Conservation (phyloP, 2,888 invertebrate genomes). For the Ashinkailepas kermadecensis region DNA sequence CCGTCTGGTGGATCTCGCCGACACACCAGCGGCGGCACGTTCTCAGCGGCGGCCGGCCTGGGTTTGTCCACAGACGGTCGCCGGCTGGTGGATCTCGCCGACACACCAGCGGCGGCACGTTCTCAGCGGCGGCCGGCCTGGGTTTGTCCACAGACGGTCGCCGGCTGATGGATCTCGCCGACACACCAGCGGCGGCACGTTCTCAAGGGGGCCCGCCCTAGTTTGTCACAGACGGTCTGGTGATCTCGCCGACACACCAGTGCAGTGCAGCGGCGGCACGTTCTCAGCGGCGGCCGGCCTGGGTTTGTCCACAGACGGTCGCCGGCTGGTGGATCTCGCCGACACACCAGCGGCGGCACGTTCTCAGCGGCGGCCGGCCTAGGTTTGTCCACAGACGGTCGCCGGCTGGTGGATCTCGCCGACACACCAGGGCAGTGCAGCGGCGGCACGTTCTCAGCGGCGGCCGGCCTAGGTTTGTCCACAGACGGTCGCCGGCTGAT, state of each 20-base stretch:
- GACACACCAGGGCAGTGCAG: too few relatives aligned
- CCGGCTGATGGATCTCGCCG: neutral
- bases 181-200: too few relatives aligned
- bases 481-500: neutral
- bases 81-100: too few relatives aligned
- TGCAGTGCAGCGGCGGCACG: too few relatives aligned
- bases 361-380: neutral
- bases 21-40: too few relatives aligned
- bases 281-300: too few relatives aligned
- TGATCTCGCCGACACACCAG: too few relatives aligned
- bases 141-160: neutral
- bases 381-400: neutral
- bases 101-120: too few relatives aligned
- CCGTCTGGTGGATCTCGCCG: neutral
- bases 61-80: neutral
- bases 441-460: too few relatives aligned
- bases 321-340: neutral
- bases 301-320: neutral
- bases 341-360: neutral
- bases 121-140: too few relatives aligned
- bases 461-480: neutral
- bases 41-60: neutral
- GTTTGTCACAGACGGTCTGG: neutral
- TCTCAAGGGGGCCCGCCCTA: neutral
- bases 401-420: too few relatives aligned